Conservation (phyloP, 2,113 vertebrate genomes). For the Pardalotus punctatus region DNA sequence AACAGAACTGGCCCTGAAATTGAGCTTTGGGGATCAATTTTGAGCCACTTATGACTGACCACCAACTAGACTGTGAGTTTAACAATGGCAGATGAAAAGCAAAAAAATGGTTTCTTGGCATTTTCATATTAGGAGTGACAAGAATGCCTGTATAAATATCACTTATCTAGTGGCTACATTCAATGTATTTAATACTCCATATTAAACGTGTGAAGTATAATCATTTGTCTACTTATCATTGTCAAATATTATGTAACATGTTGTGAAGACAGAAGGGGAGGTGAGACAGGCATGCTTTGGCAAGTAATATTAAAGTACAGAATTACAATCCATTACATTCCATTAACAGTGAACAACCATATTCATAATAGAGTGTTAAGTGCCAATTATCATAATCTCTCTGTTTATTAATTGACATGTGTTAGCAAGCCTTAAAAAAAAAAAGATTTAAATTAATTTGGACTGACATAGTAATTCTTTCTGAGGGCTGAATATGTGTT, state of each 20-base stretch:
- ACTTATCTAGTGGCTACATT: neutral
- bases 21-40: neutral
- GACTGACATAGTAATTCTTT: neutral
- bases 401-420: conserved; percentile 24
- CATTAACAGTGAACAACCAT: conserved; percentile 1
- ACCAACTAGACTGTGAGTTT: neutral
- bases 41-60: neutral
- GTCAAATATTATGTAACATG: neutral
- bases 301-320: neutral
- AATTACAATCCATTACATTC: neutral
- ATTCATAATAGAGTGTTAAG: neutral
- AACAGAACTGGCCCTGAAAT: neutral
- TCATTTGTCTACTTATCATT: neutral
- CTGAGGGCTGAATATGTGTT: neutral
- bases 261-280: neutral
- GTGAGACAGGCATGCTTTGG: neutral
- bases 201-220: neutral
- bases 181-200: neutral
- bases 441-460: neutral
- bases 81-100: neutral
- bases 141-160: neutral
- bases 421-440: neutral
- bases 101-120: neutral
- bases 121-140: neutral
- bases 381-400: neutral